Conservation (phyloP, 2,797 vertebrate genomes). For the Diglossa cyanea region DNA sequence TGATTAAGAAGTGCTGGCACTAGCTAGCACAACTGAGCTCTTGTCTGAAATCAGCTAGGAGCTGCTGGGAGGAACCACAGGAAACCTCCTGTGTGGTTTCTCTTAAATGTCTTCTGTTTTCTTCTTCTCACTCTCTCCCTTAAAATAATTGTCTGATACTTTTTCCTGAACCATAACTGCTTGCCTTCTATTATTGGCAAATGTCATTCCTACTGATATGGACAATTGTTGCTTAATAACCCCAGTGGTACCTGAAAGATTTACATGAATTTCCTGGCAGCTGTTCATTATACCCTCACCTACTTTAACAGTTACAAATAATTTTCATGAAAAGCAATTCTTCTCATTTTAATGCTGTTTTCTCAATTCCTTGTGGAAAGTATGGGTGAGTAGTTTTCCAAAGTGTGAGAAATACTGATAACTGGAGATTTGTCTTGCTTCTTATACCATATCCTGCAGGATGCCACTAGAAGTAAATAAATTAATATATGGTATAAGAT, state of each 20-base stretch:
- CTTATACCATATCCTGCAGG: neutral
- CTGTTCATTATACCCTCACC: neutral
- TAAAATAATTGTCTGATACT: neutral
- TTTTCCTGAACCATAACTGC: neutral
- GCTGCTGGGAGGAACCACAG: neutral
- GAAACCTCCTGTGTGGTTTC: neutral
- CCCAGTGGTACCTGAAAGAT: neutral
- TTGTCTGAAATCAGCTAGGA: neutral
- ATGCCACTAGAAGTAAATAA: neutral
- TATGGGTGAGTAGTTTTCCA: neutral
- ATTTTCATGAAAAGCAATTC: neutral
- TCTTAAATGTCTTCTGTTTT: neutral
- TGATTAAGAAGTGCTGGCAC: neutral
- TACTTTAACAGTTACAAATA: neutral
- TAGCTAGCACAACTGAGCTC: neutral
- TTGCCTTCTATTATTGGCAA: neutral
- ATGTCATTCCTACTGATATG: neutral
- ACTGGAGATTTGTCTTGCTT: neutral
- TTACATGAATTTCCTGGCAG: neutral
- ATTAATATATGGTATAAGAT: neutral
- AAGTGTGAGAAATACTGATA: neutral
- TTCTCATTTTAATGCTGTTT: neutral
- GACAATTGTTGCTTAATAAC: neutral
- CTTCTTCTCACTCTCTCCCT: neutral
- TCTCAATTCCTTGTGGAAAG: neutral